phyloP scores from a whole-genome alignment of 1,140 invertebrate species.

The Parapsyche elsis region DNA sequence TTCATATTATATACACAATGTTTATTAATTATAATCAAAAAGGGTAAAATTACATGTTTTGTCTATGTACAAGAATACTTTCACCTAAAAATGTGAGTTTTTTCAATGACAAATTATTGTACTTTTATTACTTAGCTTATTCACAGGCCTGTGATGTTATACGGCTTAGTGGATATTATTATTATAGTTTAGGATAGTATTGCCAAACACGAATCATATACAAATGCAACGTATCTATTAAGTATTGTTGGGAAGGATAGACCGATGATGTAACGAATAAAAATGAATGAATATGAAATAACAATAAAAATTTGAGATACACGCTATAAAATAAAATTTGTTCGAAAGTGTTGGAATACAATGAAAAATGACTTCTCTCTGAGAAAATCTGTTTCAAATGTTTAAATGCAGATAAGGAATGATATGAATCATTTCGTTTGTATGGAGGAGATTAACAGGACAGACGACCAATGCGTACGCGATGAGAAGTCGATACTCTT shows the following conservation, averaged over 20 bases:
- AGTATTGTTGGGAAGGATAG: too few relatives aligned
- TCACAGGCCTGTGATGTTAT: not conserved
- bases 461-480: not conserved
- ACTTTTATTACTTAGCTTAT: constrained; percentile 17
- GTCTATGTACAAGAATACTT: constrained; percentile 35
- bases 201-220: constrained; percentile 6
- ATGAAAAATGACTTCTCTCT: constrained; percentile 1
- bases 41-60: not conserved
- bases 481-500: constrained; percentile 9
- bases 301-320: too few relatives aligned
- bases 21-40: not conserved
- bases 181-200: not conserved
- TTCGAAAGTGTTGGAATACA: not conserved
- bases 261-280: too few relatives aligned
- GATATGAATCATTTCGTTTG: constrained; percentile 1
- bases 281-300: too few relatives aligned
- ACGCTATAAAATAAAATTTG: not conserved
- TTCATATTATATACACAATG: constrained; percentile 12
- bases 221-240: not conserved
- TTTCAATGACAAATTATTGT: constrained; percentile 37
- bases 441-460: not conserved
- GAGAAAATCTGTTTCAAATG: not conserved
- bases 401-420: constrained; percentile 14
- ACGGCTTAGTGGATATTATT: not conserved
- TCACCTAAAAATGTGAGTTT: constrained; percentile 15